Percentiles rank a stretch among this genome's conserved stretches.
These are phyloP conservation scores for Cyphomyrus discorhynchus DNA, from an alignment of 2,113 vertebrate genomes.

Conservation along the genomic window DNA sequence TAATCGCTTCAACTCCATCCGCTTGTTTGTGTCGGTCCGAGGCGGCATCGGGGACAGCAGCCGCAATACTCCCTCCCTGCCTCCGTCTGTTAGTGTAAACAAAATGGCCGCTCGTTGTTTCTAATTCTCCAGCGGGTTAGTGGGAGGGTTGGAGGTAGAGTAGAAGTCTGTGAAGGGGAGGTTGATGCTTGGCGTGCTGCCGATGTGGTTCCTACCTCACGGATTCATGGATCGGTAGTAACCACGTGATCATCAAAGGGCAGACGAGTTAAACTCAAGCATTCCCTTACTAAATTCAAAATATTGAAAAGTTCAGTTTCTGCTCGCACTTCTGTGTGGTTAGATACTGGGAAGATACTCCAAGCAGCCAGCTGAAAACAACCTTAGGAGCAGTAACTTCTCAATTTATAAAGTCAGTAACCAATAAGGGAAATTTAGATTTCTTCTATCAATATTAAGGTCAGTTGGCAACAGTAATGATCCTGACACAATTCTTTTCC, in stretches of 20 bases:
- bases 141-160: slow-evolving; percentile 63
- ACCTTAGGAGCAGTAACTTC: not conserved
- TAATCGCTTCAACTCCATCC: slow-evolving; percentile 51
- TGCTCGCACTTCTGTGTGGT: not conserved
- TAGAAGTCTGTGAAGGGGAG: slow-evolving; percentile 58
- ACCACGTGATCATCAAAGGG: slow-evolving; percentile 23
- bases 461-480: not conserved
- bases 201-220: not conserved
- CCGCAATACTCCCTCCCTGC: slow-evolving; percentile 58
- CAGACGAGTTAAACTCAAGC: slow-evolving; percentile 24
- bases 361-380: not conserved
- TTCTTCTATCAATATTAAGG: not conserved
- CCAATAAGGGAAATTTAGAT: not conserved
- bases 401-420: not conserved
- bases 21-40: slow-evolving; percentile 24
- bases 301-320: not conserved
- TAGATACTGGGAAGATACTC: not conserved
- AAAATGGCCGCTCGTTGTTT: slow-evolving; percentile 80
- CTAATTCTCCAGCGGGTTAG: slow-evolving; percentile 54
- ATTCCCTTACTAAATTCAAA: not conserved
- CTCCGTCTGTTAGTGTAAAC: slow-evolving; percentile 59
- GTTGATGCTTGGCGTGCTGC: slow-evolving; percentile 46
- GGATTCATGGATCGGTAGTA: not conserved
- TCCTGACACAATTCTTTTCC: not conserved
- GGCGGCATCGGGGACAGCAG: slow-evolving; percentile 31